Conservation (phyloP, 2,888 invertebrate species). For the Strigamia crassipes region DNA sequence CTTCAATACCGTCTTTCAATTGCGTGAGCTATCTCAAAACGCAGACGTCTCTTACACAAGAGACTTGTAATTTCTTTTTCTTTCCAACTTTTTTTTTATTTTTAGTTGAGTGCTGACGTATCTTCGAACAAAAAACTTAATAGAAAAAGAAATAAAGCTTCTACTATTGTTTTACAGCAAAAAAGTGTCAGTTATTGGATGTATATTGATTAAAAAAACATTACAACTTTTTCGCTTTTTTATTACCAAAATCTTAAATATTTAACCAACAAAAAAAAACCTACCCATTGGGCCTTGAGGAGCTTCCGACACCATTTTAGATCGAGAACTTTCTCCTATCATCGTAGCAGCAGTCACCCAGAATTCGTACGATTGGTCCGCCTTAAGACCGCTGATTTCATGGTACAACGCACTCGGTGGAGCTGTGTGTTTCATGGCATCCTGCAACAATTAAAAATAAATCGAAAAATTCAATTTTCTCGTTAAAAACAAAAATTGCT, state of each 20-base stretch:
- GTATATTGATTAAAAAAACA: not conserved
- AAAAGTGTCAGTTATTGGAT: not conserved
- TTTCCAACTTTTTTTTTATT: not conserved
- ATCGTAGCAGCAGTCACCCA: slow-evolving; percentile 94
- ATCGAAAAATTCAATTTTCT: too few relatives aligned
- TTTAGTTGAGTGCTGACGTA: not conserved
- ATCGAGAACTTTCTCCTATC: slow-evolving; percentile 78
- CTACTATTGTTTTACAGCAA: not conserved
- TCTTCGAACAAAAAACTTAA: not conserved
- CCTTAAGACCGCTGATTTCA: slow-evolving; percentile 81
- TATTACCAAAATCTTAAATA: not conserved
- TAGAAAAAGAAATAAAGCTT: not conserved
- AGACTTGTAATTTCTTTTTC: not conserved
- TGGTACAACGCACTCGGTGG: slow-evolving; percentile 60
- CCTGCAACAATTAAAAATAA: slow-evolving; percentile 43
- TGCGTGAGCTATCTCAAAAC: slow-evolving; percentile 10
- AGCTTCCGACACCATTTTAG: slow-evolving; percentile 47
- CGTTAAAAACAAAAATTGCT: too few relatives aligned
- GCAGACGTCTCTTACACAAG: slow-evolving; percentile 33
- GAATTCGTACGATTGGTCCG: slow-evolving; percentile 84
- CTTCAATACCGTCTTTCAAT: slow-evolving; percentile 36
- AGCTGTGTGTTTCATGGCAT: slow-evolving; percentile 48
- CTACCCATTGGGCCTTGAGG: slow-evolving; percentile 50
- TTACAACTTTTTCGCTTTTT: not conserved
- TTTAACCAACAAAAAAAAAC: not conserved